phyloP scores from a whole-genome alignment of 2,113 vertebrate genomes.

The Tricholaema leucomelas region DNA sequence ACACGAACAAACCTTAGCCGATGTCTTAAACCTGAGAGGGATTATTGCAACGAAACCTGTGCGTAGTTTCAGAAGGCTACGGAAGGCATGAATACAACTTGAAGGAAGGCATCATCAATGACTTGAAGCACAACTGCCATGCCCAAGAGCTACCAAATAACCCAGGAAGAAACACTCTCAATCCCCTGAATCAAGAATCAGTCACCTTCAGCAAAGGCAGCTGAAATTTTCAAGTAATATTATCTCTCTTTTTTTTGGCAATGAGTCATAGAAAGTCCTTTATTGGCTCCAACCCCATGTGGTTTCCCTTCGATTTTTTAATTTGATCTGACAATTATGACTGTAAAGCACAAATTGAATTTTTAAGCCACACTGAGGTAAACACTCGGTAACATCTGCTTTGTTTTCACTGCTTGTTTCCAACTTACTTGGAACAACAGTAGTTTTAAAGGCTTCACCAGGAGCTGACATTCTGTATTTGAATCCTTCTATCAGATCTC shows the following conservation, averaged over 20 bases:
- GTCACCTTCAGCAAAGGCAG: constrained; percentile 6
- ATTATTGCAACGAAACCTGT: background rate
- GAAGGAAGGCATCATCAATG: too few relatives aligned
- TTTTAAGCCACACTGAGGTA: constrained; percentile 55
- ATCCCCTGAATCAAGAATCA: background rate
- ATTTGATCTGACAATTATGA: constrained; percentile 62
- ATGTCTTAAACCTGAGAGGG: background rate
- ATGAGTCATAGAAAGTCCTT: background rate
- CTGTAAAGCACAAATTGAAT: constrained; percentile 21
- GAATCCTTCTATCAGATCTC: background rate
- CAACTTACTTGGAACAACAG: constrained; percentile 33
- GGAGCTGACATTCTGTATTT: constrained; percentile 8
- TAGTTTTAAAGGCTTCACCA: constrained; percentile 10
- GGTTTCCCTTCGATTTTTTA: constrained; percentile 48
- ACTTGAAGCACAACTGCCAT: background rate
- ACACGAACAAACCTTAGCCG: accelerated
- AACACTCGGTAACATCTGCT: constrained; percentile 56
- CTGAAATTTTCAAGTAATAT: background rate
- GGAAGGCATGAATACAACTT: background rate
- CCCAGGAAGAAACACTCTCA: background rate
- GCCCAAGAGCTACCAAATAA: background rate
- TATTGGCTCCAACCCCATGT: background rate
- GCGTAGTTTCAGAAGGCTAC: background rate
- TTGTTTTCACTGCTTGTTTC: constrained; percentile 25
- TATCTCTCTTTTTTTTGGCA: background rate